Evolutionary conservation across 2,113 vertebrate genomes (phyloP), one percentile per base, ranked within the genome.

Genomic region (Bubo scandiacus): DNA sequence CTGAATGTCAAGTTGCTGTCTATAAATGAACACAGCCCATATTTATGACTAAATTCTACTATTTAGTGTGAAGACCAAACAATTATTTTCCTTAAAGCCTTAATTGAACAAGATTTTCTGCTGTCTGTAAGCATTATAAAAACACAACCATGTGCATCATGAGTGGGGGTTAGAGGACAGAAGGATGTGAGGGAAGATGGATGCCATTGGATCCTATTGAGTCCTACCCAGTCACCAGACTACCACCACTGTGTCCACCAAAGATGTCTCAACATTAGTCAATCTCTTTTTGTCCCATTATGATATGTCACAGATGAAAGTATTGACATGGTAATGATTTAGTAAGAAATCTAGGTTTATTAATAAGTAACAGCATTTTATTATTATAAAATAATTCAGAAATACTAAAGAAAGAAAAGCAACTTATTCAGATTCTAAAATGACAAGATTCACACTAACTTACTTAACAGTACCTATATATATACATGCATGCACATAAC

Each of bases 91-190:
- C 18, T 47, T 83, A 47, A 86, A 92, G 30, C 22, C 10, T 38
- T 45, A 13, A 16, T 62, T 63, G 38, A 66, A 36, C 8, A 21
- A 73, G 25, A 7, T 74, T 81, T 82, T 45, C 17, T 74, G 5
- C 30, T 54, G 0, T 51, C 10, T 86, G 4, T 77, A 43, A 72
- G 10, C 23, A 16, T 79, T 14, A 4, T 62, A 42, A 51, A 66
- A 81, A 32, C 16, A 5, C 6, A 52, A 4, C 14, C 2, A 1
- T n/a, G 17, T 22, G 4, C 16, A 42, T 62, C 3, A 30, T n/a
- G 49, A 49, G 17, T 9, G 3, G 6, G 2, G 1, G 38, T 29
- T 20, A 73, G 45, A 36, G 22, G 51, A 79, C 23, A 58, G 32
- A 67, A 74, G 21, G 34, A 23, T 54, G 3, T 25, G n/a, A 75